Evolutionary conservation across 64 coral and sea anemone genomes (phyloP).

Genomic region (Astreopora myriophthalma): DNA sequence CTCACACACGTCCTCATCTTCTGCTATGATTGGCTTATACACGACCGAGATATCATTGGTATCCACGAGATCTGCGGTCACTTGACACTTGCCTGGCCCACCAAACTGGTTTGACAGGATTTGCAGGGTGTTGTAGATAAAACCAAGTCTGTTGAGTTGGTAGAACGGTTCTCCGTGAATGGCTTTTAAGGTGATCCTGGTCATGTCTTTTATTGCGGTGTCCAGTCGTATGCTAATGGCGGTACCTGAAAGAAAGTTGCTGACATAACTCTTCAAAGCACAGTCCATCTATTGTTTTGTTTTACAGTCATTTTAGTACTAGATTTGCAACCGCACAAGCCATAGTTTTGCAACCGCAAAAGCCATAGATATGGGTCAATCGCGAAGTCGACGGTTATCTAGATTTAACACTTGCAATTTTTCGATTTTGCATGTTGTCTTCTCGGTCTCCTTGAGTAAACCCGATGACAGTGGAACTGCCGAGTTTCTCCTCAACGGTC

Average conservation of each 20-base stretch:
- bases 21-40: conserved; percentile 49
- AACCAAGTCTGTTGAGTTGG: conserved; percentile 38
- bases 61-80: conserved; percentile 79
- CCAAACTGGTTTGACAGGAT: conserved; percentile 9
- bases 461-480: no score
- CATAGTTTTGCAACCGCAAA: no score
- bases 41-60: conserved; percentile 86
- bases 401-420: no score
- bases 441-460: no score
- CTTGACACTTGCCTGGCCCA: conserved; percentile 41
- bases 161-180: background rate
- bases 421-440: no score
- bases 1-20: conserved; percentile 40
- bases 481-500: no score
- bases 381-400: no score
- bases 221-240: conserved; percentile 85
- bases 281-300: no score
- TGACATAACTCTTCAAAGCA: background rate
- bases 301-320: no score
- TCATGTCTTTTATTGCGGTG: conserved; percentile 58
- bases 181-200: conserved; percentile 6
- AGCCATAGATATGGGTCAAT: no score
- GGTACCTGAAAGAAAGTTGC: conserved; percentile 49
- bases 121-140: conserved; percentile 43
- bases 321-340: no score